Conservation (phyloP, 30 jellyfish, hydroid and myxozoan genomes). For the Aurelia coerulea region DNA sequence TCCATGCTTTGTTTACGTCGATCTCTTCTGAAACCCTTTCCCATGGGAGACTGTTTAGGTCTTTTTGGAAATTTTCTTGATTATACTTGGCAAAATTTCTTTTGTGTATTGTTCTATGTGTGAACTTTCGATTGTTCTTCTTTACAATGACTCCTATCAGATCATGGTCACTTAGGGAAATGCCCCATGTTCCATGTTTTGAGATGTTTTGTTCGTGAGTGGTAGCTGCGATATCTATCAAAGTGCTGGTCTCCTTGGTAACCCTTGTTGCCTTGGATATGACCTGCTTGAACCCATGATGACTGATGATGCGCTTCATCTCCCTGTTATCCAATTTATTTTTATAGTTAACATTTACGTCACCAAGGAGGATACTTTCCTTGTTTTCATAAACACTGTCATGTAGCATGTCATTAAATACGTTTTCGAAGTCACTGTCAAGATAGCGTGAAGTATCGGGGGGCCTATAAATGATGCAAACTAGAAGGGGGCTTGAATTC, state of each 20-base stretch:
- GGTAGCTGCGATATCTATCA: conserved; percentile 56
- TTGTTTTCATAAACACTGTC: conserved; percentile 44
- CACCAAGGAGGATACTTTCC: conserved; percentile 58
- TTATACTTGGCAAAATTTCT: conserved; percentile 44
- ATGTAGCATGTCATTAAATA: conserved; percentile 27
- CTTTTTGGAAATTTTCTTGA: conserved; percentile 9
- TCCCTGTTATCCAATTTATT: conserved; percentile 30
- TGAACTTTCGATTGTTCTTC: conserved; percentile 48
- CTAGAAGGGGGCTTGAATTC: conserved; percentile 29
- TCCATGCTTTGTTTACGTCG: conserved; percentile 36
- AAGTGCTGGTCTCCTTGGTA: conserved; percentile 47
- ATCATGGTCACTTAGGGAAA: conserved; percentile 57
- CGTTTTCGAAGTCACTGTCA: conserved; percentile 35
- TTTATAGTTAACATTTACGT: conserved; percentile 36
- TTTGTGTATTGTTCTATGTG: conserved; percentile 59
- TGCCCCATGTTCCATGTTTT: conserved; percentile 66
- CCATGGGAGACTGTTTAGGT: conserved; percentile 38
- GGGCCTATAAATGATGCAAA: conserved; percentile 52
- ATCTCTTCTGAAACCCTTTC: conserved; percentile 20
- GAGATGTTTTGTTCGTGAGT: conserved; percentile 65
- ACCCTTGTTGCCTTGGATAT: conserved; percentile 52
- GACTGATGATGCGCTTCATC: conserved; percentile 30
- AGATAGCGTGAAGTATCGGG: conserved; percentile 62
- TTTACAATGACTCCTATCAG: conserved; percentile 46
- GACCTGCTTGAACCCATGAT: conserved; percentile 51